Percentiles rank a stretch among this genome's conserved stretches.
Evolutionary conservation across 2,113 vertebrate species (phyloP).

Genomic region (Apteryx owenii): DNA sequence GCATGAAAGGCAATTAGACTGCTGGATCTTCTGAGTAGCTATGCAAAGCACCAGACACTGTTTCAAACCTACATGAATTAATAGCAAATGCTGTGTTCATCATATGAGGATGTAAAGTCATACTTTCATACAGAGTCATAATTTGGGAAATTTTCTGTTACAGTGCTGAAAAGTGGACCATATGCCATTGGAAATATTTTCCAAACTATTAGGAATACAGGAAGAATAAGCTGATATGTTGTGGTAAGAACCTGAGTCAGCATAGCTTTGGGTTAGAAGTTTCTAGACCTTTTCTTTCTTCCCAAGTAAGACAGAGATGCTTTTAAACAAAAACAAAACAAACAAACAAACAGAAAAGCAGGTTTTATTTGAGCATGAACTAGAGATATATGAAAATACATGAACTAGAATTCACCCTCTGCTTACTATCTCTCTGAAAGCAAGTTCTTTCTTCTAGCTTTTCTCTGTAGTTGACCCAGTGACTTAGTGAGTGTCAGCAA

Average conservation of each 20-base stretch:
- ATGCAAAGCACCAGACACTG: neutral
- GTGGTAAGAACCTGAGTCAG: neutral
- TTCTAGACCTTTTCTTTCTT: neutral
- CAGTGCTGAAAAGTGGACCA: neutral
- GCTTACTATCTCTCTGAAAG: neutral
- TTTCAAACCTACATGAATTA: neutral
- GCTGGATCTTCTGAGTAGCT: neutral
- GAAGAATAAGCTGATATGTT: neutral
- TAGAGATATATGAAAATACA: neutral
- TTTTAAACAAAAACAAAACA: neutral
- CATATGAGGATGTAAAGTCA: neutral
- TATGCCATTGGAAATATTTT: neutral
- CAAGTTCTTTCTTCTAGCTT: neutral
- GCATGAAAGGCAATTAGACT: neutral
- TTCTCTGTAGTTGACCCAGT: neutral
- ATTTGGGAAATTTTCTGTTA: neutral
- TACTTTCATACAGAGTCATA: neutral
- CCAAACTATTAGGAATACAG: neutral
- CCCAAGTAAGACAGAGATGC: neutral
- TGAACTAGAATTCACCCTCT: neutral
- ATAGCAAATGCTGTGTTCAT: neutral
- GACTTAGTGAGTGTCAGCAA: accelerated
- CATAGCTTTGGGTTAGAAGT: neutral
- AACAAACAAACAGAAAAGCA: neutral
- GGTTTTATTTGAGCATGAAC: neutral